Percentiles rank a stretch among this genome's conserved stretches.
Evolutionary conservation across 2,113 vertebrate species (phyloP).

Genomic region (Marmota monax): DNA sequence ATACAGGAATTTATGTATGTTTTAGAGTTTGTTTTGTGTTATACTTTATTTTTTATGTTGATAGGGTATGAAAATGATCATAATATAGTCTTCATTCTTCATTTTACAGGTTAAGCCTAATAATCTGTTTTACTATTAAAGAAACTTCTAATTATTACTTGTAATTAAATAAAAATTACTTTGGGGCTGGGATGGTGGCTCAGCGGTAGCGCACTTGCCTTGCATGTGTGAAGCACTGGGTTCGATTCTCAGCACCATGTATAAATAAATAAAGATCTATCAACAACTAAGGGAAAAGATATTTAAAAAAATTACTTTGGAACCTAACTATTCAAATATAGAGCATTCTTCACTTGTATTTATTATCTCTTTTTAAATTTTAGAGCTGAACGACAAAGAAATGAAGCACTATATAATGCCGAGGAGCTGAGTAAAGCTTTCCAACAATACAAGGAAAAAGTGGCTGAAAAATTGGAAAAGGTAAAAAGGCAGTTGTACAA

Average conservation of each 20-base stretch:
- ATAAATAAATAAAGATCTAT: no score
- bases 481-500: slow-evolving; percentile 81
- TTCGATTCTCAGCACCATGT: no score
- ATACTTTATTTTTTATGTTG: slow-evolving; percentile 47
- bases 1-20: slow-evolving; percentile 39
- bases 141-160: background rate
- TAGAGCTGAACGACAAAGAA: slow-evolving; percentile 95
- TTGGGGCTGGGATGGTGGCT: background rate
- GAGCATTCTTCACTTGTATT: slow-evolving; percentile 44
- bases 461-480: slow-evolving; percentile 91
- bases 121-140: background rate
- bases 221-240: no score
- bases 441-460: slow-evolving; percentile 92
- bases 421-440: slow-evolving; percentile 93
- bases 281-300: no score
- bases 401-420: slow-evolving; percentile 93
- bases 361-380: slow-evolving; percentile 70
- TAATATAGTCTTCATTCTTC: slow-evolving; percentile 43
- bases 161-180: slow-evolving; percentile 40
- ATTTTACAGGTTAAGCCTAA: slow-evolving; percentile 41
- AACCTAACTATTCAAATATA: slow-evolving; percentile 56
- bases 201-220: no score
- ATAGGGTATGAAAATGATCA: background rate
- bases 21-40: slow-evolving; percentile 38
- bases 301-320: slow-evolving; percentile 46